Conservation (phyloP, 1,140 invertebrate species). For the Harlomillsia oculata region DNA sequence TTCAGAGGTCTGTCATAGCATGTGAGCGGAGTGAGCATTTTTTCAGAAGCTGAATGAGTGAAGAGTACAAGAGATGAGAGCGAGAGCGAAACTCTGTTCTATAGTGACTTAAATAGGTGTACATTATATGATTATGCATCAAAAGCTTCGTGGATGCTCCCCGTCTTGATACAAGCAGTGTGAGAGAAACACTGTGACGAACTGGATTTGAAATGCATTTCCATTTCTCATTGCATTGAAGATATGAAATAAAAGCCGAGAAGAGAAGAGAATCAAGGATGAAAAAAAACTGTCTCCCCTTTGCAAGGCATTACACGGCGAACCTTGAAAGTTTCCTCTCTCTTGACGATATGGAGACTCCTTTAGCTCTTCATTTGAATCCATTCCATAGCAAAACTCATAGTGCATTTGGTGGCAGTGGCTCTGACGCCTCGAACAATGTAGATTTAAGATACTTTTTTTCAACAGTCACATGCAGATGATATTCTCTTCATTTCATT, state of each 20-base stretch:
- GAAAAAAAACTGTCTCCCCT: conserved; percentile 10
- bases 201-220: conserved; percentile 23
- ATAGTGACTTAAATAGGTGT: too few species aligned
- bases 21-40: too few species aligned
- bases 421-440: conserved; percentile 15
- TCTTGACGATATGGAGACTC: background rate
- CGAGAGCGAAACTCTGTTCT: too few species aligned
- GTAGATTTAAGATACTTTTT: conserved; percentile 11
- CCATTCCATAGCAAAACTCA: background rate
- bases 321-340: too few species aligned
- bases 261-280: conserved; percentile 3
- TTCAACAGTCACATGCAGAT: conserved; percentile 7
- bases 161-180: background rate
- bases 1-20: conserved; percentile 9
- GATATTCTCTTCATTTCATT: too few species aligned
- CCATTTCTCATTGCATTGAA: conserved; percentile 14
- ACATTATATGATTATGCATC: background rate
- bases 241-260: conserved; percentile 5
- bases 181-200: conserved; percentile 13
- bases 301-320: conserved; percentile 10
- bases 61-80: too few species aligned
- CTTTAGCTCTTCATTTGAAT: background rate
- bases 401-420: background rate
- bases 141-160: background rate
- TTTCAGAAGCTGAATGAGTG: too few species aligned